A percentile compares a stretch with the other conserved stretches of the same genome.
Evolutionary conservation across 2,113 vertebrate species (phyloP).

Genomic region (Oryzias woworae): DNA sequence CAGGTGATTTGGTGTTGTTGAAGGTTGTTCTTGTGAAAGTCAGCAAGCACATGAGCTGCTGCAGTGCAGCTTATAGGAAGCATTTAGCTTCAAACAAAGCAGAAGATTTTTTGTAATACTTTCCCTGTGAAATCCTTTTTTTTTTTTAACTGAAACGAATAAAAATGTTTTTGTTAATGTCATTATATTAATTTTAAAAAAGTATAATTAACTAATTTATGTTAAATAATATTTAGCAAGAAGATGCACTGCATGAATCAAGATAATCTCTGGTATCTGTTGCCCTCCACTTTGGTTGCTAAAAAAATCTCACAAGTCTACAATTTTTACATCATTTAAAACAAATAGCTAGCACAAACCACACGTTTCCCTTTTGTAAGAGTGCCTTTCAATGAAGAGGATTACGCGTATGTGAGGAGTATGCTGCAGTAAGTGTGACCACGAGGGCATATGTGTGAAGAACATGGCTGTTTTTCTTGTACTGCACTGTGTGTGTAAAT

Average conservation of each 20-base stretch:
- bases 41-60: slow-evolving; percentile 33
- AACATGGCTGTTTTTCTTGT: slow-evolving; percentile 37
- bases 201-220: no score
- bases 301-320: no score
- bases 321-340: no score
- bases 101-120: slow-evolving; percentile 5
- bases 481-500: slow-evolving; percentile 51
- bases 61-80: slow-evolving; percentile 27
- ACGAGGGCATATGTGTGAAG: slow-evolving; percentile 5
- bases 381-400: slow-evolving; percentile 21
- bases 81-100: slow-evolving; percentile 3
- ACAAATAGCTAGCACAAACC: no score
- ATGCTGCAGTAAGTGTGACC: slow-evolving; percentile 4
- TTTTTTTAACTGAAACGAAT: background rate
- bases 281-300: no score
- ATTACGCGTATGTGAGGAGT: slow-evolving; percentile 19
- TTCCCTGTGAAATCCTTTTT: background rate
- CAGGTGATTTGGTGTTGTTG: slow-evolving; percentile 14
- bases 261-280: no score
- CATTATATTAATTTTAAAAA: no score
- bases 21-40: slow-evolving; percentile 27
- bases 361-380: slow-evolving; percentile 6
- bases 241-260: no score
- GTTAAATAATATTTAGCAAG: no score
- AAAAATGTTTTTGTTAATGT: background rate